These are phyloP conservation scores for Acrocephalus scirpaceus DNA, from an alignment of 2,797 vertebrate genomes.

Conservation along the genomic window DNA sequence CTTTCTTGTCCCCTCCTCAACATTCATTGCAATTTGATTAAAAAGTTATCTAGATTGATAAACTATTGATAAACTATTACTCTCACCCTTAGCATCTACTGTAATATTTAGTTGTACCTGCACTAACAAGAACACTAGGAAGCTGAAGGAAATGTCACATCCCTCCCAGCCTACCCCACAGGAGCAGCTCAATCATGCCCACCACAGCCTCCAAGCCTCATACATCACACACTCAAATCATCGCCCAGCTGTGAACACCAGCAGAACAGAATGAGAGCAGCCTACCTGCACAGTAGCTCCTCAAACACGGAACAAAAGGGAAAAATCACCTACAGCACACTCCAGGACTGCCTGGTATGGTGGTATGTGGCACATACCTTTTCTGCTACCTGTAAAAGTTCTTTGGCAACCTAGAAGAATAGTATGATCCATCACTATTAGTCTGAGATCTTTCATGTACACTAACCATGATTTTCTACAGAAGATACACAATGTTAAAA, in stretches of 20 bases:
- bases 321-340: neutral
- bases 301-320: neutral
- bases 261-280: neutral
- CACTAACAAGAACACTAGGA: neutral
- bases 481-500: neutral
- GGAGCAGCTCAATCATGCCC: rapidly evolving
- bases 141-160: neutral
- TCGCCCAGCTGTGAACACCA: neutral
- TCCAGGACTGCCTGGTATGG: neutral
- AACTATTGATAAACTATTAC: neutral
- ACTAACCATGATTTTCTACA: neutral
- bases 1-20: neutral
- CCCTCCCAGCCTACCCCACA: neutral
- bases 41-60: neutral
- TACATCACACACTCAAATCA: neutral
- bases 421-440: neutral
- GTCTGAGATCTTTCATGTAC: neutral
- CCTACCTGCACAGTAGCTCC: neutral
- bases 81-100: neutral
- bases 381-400: neutral
- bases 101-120: neutral
- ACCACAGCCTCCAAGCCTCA: neutral
- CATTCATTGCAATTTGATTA: neutral
- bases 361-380: neutral
- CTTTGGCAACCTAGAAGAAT: neutral